Base-by-base conservation (phyloP, 53 echinoderm and acorn worm species). In the Apostichopus leukothele region DNA sequence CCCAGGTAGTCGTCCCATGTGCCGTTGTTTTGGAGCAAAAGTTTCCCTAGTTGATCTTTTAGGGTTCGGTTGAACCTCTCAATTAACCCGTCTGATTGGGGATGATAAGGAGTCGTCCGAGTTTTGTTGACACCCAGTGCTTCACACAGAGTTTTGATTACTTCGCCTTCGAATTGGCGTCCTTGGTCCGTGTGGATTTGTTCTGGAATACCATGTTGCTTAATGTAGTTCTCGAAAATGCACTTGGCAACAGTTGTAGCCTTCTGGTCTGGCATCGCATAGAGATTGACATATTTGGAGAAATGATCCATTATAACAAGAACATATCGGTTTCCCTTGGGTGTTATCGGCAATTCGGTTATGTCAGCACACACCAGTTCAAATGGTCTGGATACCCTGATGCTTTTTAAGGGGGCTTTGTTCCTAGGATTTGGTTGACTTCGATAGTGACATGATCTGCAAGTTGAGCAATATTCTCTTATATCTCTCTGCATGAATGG, bases 241-340 rank as follows among this genome's bases (percentile, higher is more conserved):
- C 89, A 92, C 5, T 76, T 86, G 1, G 92, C 77, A n/a, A 92
- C 92, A 14, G 92, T 89, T n/a, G n/a, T 22, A 1, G 92, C 92
- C 22, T 68, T 92, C 52, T 91, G 91, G n/a, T 92, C 92, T 7
- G 4, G 19, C 78, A 94, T 61, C 0, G 94, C 60, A 25, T 88
- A 94, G 0, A 93, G 51, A 27, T 89, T 87, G 1, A 93, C 86
- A 83, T 93, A 91, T 52, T 93, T 94, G 0, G 94, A 88, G 18
- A 89, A 94, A 50, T 94, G 90, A 63, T 94, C 94, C 83, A 84
- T 90, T 0, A 94, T 86, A 0, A 94, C 94, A 0, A 94, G 67
- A 10, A 92, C 76, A 50, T 94, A 94, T 0, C 88, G 52, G 55
- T 92, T 86, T 5, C 94, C 92, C 6, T 90, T 54, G 0, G 60